These are phyloP conservation scores for Damaliscus lunatus DNA, from an alignment of 2,113 vertebrate genomes.

Conservation along the genomic window DNA sequence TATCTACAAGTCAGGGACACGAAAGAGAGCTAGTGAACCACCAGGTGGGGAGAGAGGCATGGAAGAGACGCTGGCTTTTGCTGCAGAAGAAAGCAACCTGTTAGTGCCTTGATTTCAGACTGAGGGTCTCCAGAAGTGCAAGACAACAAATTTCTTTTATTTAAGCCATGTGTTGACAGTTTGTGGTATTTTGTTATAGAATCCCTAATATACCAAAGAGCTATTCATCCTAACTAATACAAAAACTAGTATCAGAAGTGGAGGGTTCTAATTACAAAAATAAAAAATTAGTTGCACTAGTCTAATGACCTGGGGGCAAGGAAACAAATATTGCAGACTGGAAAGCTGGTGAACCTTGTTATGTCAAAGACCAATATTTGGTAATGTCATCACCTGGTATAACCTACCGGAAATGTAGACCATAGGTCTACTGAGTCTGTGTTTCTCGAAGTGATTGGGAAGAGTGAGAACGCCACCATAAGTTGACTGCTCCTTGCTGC, in stretches of 20 bases:
- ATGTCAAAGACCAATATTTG: not conserved
- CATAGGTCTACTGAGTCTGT: not conserved
- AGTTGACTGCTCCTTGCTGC: not conserved
- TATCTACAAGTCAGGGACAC: too few relatives aligned
- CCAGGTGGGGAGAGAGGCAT: not conserved
- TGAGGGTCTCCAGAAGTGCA: not conserved
- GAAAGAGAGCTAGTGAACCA: not conserved
- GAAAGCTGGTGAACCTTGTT: not conserved
- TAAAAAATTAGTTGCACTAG: not conserved
- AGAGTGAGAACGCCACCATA: not conserved
- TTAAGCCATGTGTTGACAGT: not conserved
- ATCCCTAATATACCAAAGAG: not conserved
- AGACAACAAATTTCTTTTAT: not conserved
- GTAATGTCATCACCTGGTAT: not conserved
- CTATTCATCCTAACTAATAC: not conserved
- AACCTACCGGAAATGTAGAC: not conserved
- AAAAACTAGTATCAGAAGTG: not conserved
- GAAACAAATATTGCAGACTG: not conserved
- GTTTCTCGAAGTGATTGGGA: not conserved
- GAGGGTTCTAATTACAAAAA: not conserved
- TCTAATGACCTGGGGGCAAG: not conserved
- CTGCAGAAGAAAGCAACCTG: not conserved
- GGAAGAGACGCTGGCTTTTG: not conserved
- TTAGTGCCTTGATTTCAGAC: not conserved
- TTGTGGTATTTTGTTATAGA: not conserved